Conservation (phyloP, 2,888 invertebrate species). For the Metallyticus violacea region DNA sequence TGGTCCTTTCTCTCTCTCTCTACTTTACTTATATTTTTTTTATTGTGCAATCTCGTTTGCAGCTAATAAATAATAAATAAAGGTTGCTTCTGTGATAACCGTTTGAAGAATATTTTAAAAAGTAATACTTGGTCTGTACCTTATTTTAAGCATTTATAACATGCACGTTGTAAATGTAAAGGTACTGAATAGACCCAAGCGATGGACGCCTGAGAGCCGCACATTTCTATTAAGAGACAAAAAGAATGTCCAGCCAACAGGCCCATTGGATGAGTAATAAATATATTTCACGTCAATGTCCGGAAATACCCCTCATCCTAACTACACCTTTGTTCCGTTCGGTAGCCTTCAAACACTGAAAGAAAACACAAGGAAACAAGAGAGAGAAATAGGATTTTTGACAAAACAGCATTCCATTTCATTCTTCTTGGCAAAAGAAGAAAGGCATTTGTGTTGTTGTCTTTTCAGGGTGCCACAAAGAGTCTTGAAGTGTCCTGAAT, state of each 20-base stretch:
- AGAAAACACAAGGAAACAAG: background rate
- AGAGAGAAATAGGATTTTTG: background rate
- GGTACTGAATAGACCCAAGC: too few species aligned
- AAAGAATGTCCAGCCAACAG: too few species aligned
- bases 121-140: too few species aligned
- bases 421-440: background rate
- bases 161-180: too few species aligned
- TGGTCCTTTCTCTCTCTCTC: too few species aligned
- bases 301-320: background rate
- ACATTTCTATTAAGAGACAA: background rate
- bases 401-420: background rate
- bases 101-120: too few species aligned
- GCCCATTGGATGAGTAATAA: background rate
- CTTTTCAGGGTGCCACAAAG: background rate
- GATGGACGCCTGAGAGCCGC: background rate
- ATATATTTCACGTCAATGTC: background rate
- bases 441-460: background rate
- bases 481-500: background rate
- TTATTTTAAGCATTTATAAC: too few species aligned
- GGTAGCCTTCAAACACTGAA: background rate
- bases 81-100: too few species aligned
- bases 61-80: too few species aligned
- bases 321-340: background rate
- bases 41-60: too few species aligned
- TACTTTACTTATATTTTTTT: too few species aligned